A percentile compares a stretch with the other conserved stretches of the same genome.
Evolutionary conservation across 2,888 invertebrate species (phyloP).

Genomic region (Psylliodes chrysocephalus): DNA sequence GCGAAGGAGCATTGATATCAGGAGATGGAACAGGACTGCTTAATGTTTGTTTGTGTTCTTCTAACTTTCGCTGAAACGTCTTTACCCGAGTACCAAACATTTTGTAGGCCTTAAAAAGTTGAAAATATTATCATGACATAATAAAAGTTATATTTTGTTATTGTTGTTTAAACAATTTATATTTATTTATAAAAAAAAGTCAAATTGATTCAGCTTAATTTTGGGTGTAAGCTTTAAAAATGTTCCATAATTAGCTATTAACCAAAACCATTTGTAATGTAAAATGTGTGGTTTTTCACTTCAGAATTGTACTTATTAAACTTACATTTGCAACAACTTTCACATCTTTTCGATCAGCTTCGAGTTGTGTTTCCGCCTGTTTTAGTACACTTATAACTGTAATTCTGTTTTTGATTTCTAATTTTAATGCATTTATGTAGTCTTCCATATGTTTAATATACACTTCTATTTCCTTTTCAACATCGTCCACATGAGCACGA

Average conservation of each 20-base stretch:
- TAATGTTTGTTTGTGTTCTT: slow-evolving; percentile 80
- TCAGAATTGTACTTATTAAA: slow-evolving; percentile 50
- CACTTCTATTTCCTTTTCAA: slow-evolving; percentile 87
- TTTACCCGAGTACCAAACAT: slow-evolving; percentile 92
- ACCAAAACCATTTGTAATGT: too few species aligned
- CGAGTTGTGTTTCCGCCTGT: slow-evolving; percentile 87
- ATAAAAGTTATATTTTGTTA: too few species aligned
- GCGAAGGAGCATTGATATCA: slow-evolving; percentile 76
- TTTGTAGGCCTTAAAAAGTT: slow-evolving; percentile 81
- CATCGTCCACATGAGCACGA: slow-evolving; percentile 85
- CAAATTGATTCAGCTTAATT: too few species aligned
- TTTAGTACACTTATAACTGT: slow-evolving; percentile 81
- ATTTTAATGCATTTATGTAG: slow-evolving; percentile 82
- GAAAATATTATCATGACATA: too few species aligned
- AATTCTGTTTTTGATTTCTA: slow-evolving; percentile 84
- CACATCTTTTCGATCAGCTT: slow-evolving; percentile 91
- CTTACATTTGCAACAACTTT: slow-evolving; percentile 95
- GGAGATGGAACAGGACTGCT: slow-evolving; percentile 78
- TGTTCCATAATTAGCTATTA: too few species aligned
- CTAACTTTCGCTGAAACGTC: slow-evolving; percentile 84
- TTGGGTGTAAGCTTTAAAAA: too few species aligned
- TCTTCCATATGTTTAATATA: slow-evolving; percentile 82
- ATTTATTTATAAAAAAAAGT: too few species aligned
- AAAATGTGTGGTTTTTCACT: too few species aligned
- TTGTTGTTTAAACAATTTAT: too few species aligned